phyloP scores from a whole-genome alignment of 2,797 vertebrate species.

The Amphiprion clarkii region DNA sequence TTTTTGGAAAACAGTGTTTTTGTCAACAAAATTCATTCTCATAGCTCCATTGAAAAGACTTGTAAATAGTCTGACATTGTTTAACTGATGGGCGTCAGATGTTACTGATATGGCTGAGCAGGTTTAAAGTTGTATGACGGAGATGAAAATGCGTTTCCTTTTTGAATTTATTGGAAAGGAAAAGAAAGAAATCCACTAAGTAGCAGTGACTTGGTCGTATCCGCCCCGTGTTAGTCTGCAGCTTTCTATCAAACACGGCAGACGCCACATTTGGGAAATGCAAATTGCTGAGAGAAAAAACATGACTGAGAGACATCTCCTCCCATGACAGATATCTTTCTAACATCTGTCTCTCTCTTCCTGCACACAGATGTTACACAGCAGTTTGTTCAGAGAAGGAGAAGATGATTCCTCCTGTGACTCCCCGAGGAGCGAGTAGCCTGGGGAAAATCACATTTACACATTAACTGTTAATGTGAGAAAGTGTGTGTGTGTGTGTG shows the following conservation, averaged over 20 bases:
- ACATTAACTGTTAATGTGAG: constrained; percentile 69
- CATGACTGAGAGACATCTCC: constrained; percentile 55
- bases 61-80: neutral
- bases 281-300: constrained; percentile 58
- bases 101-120: constrained; percentile 16
- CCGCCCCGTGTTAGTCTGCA: constrained; percentile 13
- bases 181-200: neutral
- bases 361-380: constrained; percentile 77
- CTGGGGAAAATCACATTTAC: constrained; percentile 76
- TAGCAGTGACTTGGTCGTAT: constrained; percentile 17
- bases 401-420: constrained; percentile 67
- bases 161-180: constrained; percentile 10
- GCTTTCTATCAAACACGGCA: constrained; percentile 45
- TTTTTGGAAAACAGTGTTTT: constrained; percentile 43
- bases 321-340: constrained; percentile 59
- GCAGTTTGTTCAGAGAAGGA: constrained; percentile 75
- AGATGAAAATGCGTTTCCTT: neutral
- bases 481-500: constrained; percentile 26
- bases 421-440: constrained; percentile 66
- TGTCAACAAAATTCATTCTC: constrained; percentile 31
- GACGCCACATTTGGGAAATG: constrained; percentile 61
- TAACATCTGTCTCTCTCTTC: constrained; percentile 69
- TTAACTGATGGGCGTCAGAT: constrained; percentile 13
- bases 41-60: constrained; percentile 11
- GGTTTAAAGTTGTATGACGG: constrained; percentile 1